Base-by-base conservation (phyloP, 2,113 vertebrate genomes). In the Rhinoderma darwinii region DNA sequence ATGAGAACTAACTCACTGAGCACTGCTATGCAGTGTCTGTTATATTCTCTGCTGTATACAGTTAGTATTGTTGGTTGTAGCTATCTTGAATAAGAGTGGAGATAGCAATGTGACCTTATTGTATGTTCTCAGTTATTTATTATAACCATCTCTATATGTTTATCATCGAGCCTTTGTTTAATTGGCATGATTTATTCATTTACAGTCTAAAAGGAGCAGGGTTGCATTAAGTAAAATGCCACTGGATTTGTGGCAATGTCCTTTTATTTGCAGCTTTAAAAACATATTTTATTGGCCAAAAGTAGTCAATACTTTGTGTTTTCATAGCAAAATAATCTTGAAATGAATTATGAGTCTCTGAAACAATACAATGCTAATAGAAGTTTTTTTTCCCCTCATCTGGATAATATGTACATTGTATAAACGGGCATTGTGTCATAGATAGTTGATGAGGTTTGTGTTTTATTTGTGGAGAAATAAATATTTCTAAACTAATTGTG, bases 231-330 rank as follows among this genome's bases (percentile, higher is more conserved):
- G 43, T 50, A 44, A 51, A 18, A 43, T 56, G 30, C 27, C 30
- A 61, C 84, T 77, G 84, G 73, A 66, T 15, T 17, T 11, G 54
- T 25, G 84, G 41, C 84, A 85, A 56, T 37, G n/a, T 78, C 56
- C 73, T 50, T 77, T 85, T 63, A 54, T 85, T 76, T 85, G 51
- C 54, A 75, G 82, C 35, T 73, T 72, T 50, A 72, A 72, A 83
- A 73, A 20, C 30, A 4, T 54, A 54, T 47, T 56, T 74, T 59
- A 84, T 56, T 41, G 47, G 35, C 66, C 35, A 84, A 35, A 74
- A 84, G 50, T 41, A 74, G 82, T 74, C 70, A 84, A 84, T 73
- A 72, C 32, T 63, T 82, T 66, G 59, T 37, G 76, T 54, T 78
- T 78, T 78, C 30, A 78, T 54, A 14, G 37, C 10, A 66, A 27